Evolutionary conservation across 2,113 vertebrate species (phyloP).

Genomic region (Paratilapia polleni): DNA sequence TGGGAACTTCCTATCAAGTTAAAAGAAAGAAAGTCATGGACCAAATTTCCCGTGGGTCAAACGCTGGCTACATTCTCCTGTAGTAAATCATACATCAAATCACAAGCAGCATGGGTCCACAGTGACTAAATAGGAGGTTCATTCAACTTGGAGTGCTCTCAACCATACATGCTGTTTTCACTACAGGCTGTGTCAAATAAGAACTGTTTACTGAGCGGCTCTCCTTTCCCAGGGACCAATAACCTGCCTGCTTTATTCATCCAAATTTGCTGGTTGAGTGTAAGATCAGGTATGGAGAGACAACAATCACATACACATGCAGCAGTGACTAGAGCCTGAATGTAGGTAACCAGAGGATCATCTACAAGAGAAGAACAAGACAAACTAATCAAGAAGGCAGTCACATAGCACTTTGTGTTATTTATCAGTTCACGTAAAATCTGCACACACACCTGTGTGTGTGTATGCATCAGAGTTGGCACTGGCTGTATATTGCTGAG

Average conservation of each 20-base stretch:
- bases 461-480: not conserved
- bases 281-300: conserved; percentile 21
- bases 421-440: conserved; percentile 1
- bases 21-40: conserved; percentile 61
- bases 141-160: conserved; percentile 44
- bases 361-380: conserved; percentile 18
- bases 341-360: conserved; percentile 20
- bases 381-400: conserved; percentile 34
- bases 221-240: conserved; percentile 51
- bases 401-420: conserved; percentile 21
- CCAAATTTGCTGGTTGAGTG: conserved; percentile 56
- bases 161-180: conserved; percentile 50
- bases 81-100: conserved; percentile 60
- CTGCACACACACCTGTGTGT: not conserved
- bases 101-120: conserved; percentile 39
- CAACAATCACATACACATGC: conserved; percentile 10
- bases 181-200: conserved; percentile 40
- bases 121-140: conserved; percentile 37
- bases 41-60: conserved; percentile 63
- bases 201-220: conserved; percentile 43
- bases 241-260: conserved; percentile 58
- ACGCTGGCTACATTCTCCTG: conserved; percentile 29
- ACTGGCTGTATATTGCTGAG: conserved; percentile 22
- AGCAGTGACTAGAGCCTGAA: conserved; percentile 9
- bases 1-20: conserved; percentile 63